phyloP scores from a whole-genome alignment of 1,140 invertebrate genomes.

The Laodelphax striatellus region DNA sequence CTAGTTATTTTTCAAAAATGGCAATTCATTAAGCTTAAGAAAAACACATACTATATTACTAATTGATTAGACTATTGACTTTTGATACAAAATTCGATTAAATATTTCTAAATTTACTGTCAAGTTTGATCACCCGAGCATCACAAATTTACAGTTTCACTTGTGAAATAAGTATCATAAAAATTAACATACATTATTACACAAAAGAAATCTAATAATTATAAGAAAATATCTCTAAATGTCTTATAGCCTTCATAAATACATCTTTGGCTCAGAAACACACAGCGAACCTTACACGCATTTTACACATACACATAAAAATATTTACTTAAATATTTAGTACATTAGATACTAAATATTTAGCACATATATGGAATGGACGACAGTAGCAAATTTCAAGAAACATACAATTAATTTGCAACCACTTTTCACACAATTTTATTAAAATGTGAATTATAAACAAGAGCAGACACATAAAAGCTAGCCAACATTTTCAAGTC shows the following conservation, averaged over 20 bases:
- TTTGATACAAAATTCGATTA: no score
- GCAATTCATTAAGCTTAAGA: no score
- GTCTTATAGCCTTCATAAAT: constrained; percentile 1
- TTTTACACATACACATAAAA: background rate
- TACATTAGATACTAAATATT: background rate
- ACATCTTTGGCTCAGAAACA: constrained; percentile 1
- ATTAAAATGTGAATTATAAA: background rate
- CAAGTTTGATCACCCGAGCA: no score
- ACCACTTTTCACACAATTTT: background rate
- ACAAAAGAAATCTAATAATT: no score
- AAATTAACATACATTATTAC: no score
- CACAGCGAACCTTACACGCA: background rate
- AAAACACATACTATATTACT: no score
- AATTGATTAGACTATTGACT: no score
- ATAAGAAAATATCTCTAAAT: no score
- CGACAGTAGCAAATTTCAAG: background rate
- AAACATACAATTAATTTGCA: background rate
- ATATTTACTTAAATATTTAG: background rate
- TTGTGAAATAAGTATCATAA: no score
- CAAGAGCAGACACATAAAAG: background rate
- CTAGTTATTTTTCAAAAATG: no score
- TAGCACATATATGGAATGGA: background rate
- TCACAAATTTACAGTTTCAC: no score
- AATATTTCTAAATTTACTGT: no score
- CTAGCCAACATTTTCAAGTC: background rate